phyloP scores from a whole-genome alignment of 2,797 vertebrate genomes.

The Lepidocolaptes lacrymiger region DNA sequence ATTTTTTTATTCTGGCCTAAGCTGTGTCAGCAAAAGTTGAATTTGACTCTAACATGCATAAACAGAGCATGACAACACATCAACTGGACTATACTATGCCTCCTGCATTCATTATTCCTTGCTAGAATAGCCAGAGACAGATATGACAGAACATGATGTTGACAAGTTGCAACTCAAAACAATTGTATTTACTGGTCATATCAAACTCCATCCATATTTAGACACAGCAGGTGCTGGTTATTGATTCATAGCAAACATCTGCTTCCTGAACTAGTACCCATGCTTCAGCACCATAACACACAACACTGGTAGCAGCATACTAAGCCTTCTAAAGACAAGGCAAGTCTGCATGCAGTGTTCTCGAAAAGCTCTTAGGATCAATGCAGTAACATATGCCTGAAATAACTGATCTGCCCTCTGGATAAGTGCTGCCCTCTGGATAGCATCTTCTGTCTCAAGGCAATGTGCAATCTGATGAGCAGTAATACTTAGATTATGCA shows the following conservation, averaged over 20 bases:
- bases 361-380: constrained; percentile 49
- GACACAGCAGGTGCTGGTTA: not conserved
- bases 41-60: not conserved
- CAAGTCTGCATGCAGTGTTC: not conserved
- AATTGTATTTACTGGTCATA: not conserved
- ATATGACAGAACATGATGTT: not conserved
- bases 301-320: not conserved
- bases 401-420: constrained; percentile 59
- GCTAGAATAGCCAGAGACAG: not conserved
- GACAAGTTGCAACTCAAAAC: not conserved
- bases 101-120: not conserved
- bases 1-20: not conserved
- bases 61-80: not conserved
- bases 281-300: not conserved
- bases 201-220: not conserved
- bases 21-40: not conserved
- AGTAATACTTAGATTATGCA: constrained; percentile 10
- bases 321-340: not conserved
- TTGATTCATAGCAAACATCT: not conserved
- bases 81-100: not conserved
- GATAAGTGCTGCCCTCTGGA: constrained; percentile 48
- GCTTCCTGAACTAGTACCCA: not conserved
- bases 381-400: not conserved
- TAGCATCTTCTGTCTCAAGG: constrained; percentile 50
- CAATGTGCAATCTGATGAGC: not conserved